These are phyloP conservation scores for Rotaria sp. DNA, from an alignment of 2,888 invertebrate species.

Conservation along the genomic window DNA sequence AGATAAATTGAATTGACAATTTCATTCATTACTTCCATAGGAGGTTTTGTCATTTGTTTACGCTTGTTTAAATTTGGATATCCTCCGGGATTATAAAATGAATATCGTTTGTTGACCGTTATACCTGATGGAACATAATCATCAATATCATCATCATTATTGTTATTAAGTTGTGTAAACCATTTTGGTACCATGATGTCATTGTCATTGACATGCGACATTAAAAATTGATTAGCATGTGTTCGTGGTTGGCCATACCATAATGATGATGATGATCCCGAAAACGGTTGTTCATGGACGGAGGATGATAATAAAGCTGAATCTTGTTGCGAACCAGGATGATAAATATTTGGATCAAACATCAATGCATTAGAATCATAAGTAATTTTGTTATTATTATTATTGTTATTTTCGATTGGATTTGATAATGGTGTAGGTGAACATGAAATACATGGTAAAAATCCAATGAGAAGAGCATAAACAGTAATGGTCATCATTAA, in stretches of 20 bases:
- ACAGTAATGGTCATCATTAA: not conserved
- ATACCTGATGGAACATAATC: not conserved
- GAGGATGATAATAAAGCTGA: not conserved
- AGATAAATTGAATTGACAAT: slow-evolving; percentile 29
- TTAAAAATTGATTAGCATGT: not conserved
- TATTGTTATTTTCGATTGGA: not conserved
- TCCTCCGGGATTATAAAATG: not conserved
- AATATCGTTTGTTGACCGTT: not conserved
- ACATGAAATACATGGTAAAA: not conserved
- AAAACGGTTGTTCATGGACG: not conserved
- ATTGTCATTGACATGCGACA: not conserved
- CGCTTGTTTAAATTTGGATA: not conserved
- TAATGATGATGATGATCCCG: not conserved
- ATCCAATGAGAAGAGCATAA: not conserved
- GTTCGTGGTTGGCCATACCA: not conserved
- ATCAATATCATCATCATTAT: not conserved
- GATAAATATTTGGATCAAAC: not conserved
- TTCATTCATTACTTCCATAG: slow-evolving; percentile 28
- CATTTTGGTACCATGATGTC: not conserved
- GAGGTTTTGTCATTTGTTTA: not conserved
- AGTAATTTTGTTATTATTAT: not conserved
- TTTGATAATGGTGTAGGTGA: not conserved
- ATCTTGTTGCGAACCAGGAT: not conserved
- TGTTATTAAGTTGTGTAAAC: not conserved
- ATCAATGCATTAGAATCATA: not conserved